Conservation (phyloP, 1,140 invertebrate genomes). For the Micrasema minimum region DNA sequence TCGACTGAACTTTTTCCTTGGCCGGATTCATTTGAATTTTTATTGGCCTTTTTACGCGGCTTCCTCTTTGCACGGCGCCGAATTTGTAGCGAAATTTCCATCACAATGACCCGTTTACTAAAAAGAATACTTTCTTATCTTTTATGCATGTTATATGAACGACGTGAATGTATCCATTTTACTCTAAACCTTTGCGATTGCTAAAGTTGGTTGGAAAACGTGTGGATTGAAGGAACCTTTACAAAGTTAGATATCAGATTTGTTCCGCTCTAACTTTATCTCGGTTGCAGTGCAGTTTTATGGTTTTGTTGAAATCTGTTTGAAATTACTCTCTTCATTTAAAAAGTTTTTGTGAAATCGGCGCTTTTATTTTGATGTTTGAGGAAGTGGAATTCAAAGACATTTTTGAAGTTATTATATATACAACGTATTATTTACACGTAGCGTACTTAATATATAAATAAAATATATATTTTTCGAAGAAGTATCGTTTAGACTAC, state of each 20-base stretch:
- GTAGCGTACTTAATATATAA: too few relatives aligned
- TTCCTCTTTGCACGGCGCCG: slow-evolving; percentile 19
- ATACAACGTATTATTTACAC: too few relatives aligned
- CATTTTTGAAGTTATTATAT: too few relatives aligned
- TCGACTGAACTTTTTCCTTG: slow-evolving; percentile 35
- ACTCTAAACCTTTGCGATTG: not conserved
- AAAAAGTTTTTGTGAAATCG: not conserved
- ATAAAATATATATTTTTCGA: too few relatives aligned
- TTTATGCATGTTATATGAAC: not conserved
- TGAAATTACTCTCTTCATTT: not conserved
- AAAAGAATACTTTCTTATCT: not conserved
- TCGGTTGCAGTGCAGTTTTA: not conserved
- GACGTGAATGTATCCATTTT: not conserved
- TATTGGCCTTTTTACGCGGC: slow-evolving; percentile 43
- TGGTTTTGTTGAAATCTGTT: not conserved
- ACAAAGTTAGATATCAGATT: slow-evolving; percentile 9
- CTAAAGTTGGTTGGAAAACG: not conserved
- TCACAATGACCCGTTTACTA: not conserved
- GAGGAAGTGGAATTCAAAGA: too few relatives aligned
- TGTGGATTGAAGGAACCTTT: not conserved
- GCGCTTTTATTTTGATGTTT: too few relatives aligned
- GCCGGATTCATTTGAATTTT: slow-evolving; percentile 48
- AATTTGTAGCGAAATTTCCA: not conserved
- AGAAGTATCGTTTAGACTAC: too few relatives aligned
- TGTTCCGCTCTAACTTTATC: too few relatives aligned